Conservation (phyloP, 2,113 vertebrate species). For the Chaetops frenatus region DNA sequence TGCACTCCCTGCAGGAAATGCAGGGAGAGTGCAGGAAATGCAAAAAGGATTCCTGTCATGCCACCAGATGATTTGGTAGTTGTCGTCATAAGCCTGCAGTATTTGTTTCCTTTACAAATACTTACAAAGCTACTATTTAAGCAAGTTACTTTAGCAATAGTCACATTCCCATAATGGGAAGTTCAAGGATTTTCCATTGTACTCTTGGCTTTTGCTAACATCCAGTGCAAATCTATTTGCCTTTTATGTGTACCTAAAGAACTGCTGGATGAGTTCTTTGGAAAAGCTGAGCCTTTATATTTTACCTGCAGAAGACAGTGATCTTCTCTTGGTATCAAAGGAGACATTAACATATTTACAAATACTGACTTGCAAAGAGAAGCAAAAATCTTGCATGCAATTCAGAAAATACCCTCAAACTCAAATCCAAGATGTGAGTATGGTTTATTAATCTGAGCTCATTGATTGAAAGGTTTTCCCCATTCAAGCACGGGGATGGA, state of each 20-base stretch:
- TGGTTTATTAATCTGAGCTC: background rate
- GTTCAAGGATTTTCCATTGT: background rate
- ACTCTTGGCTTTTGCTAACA: background rate
- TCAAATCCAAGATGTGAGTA: background rate
- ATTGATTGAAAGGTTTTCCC: background rate
- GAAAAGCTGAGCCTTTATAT: background rate
- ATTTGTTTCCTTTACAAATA: background rate
- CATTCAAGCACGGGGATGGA: background rate
- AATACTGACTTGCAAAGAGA: background rate
- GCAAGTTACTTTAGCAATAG: background rate
- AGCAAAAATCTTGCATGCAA: background rate
- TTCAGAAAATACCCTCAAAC: background rate
- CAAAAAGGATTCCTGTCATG: background rate
- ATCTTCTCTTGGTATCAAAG: background rate
- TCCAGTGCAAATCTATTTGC: background rate
- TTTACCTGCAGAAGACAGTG: background rate
- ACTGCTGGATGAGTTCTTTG: background rate
- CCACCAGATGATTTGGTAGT: background rate
- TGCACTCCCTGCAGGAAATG: background rate
- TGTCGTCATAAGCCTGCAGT: background rate
- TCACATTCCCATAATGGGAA: background rate
- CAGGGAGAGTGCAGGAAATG: background rate
- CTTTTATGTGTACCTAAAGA: background rate
- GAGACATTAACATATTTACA: background rate
- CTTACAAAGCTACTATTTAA: background rate